A percentile compares a stretch with the other conserved stretches of the same genome.
phyloP scores from a whole-genome alignment of 1,140 invertebrate genomes.

The Drepana arcuata region DNA sequence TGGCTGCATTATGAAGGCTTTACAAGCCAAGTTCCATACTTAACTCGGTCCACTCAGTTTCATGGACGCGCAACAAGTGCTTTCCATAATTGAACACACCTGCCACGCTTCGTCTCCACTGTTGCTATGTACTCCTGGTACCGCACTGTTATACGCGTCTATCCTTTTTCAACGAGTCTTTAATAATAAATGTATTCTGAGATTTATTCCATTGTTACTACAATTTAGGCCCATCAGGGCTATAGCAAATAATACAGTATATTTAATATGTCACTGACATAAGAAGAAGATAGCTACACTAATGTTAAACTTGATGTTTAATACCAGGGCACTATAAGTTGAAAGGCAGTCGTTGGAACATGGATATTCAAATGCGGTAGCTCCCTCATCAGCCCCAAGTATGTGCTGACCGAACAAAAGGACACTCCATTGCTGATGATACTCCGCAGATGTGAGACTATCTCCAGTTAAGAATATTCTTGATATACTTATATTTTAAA shows the following conservation, averaged over 20 bases:
- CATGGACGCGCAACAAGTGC: constrained; percentile 21
- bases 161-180: no score
- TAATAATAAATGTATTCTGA: no score
- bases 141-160: neutral
- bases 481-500: no score
- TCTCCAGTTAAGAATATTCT: no score
- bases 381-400: constrained; percentile 32
- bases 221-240: no score
- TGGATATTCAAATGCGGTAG: constrained; percentile 40
- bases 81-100: constrained; percentile 22
- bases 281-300: no score
- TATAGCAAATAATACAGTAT: no score
- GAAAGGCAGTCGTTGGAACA: constrained; percentile 14
- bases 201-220: no score
- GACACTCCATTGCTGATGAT: no score
- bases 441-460: no score
- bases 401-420: constrained; percentile 30
- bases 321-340: constrained; percentile 17
- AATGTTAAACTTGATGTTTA: no score
- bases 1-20: constrained; percentile 21
- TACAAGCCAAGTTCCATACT: constrained; percentile 24
- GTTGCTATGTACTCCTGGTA: constrained; percentile 7
- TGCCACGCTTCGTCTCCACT: constrained; percentile 6
- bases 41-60: constrained; percentile 20
- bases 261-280: no score